These are phyloP conservation scores for Poecile montanus DNA, from an alignment of 2,797 vertebrate species.

Conservation along the genomic window DNA sequence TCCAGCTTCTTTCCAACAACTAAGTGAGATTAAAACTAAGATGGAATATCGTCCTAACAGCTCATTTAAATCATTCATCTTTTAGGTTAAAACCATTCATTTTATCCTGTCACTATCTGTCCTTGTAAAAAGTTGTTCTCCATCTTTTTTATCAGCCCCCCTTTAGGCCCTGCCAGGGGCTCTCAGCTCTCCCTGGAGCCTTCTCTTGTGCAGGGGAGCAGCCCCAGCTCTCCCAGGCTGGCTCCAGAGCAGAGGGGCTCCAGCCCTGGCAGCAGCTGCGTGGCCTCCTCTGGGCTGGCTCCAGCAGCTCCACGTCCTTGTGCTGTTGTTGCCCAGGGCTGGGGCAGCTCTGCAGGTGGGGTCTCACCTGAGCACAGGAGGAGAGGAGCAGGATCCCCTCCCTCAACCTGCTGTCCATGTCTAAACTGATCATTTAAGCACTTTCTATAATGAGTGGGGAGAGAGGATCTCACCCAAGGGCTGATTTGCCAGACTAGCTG, in stretches of 20 bases:
- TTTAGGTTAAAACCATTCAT: not conserved
- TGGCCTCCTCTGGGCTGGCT: not conserved
- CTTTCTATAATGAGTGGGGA: not conserved
- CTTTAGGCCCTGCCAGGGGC: not conserved
- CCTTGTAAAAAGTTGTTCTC: not conserved
- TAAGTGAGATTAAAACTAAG: not conserved
- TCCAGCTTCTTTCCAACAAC: not conserved
- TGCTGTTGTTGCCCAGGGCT: not conserved
- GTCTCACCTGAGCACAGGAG: not conserved
- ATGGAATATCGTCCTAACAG: not conserved
- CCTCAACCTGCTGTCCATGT: fast-evolving
- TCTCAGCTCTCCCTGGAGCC: not conserved
- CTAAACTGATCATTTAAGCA: not conserved
- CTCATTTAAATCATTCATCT: not conserved
- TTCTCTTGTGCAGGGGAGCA: not conserved
- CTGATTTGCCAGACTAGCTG: not conserved
- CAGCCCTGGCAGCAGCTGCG: not conserved
- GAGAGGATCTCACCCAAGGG: not conserved
- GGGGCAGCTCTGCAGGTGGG: not conserved
- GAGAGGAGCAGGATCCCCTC: not conserved
- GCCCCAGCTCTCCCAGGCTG: not conserved
- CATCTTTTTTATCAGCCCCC: not conserved
- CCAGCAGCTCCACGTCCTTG: not conserved
- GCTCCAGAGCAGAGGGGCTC: not conserved
- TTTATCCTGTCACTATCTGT: not conserved